Percentiles rank a stretch among this genome's conserved stretches.
Conservation (phyloP, 2,797 vertebrate genomes). For the Malurus leucopterus region DNA sequence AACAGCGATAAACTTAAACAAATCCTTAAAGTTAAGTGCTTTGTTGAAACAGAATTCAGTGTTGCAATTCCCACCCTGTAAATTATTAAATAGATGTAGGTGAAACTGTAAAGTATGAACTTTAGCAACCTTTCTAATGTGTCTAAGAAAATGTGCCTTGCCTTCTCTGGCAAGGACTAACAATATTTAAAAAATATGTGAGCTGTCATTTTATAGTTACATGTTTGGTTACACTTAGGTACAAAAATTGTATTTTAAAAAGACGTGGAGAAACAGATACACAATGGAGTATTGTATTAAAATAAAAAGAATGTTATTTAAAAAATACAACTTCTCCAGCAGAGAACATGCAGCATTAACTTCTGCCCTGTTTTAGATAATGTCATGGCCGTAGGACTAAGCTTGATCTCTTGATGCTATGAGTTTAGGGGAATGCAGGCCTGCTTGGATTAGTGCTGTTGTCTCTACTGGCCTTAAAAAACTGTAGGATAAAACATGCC, state of each 20-base stretch:
- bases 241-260: not conserved
- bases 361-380: not conserved
- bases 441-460: not conserved
- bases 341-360: not conserved
- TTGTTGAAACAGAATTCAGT: constrained; percentile 36
- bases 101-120: constrained; percentile 23
- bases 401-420: not conserved
- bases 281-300: not conserved
- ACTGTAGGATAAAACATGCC: not conserved
- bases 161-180: not conserved
- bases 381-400: not conserved
- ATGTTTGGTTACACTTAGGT: not conserved
- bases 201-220: not conserved
- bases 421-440: not conserved
- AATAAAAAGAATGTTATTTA: rapidly evolving
- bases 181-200: not conserved
- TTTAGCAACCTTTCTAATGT: not conserved
- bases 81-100: constrained; percentile 51
- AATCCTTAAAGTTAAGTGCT: constrained; percentile 27
- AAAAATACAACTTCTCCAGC: not conserved
- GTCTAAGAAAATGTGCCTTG: no score
- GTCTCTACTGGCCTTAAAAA: not conserved
- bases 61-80: constrained; percentile 27
- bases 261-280: not conserved
- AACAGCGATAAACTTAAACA: constrained; percentile 22